Conservation (phyloP, 2,113 vertebrate genomes). For the Protobothrops flavoviridis region DNA sequence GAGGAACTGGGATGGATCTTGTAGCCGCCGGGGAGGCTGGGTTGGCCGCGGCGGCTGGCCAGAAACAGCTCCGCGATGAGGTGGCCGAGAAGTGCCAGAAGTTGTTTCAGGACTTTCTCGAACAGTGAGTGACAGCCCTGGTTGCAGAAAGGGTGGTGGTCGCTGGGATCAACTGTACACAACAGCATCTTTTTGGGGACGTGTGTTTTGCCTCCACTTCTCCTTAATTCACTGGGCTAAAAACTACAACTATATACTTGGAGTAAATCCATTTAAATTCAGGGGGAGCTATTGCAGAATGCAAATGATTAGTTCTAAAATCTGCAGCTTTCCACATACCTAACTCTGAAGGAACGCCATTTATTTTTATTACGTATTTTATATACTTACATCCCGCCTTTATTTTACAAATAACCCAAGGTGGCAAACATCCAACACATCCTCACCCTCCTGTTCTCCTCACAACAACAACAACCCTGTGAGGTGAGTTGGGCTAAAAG, state of each 20-base stretch:
- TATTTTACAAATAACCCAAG: neutral
- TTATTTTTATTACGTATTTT: neutral
- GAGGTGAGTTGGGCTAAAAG: neutral
- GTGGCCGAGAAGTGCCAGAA: slow-evolving; percentile 98
- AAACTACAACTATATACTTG: neutral
- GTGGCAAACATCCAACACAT: neutral
- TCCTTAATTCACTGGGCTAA: no score
- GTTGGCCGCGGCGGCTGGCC: slow-evolving; percentile 71
- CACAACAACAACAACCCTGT: neutral
- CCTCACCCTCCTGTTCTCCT: neutral
- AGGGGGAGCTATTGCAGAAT: neutral
- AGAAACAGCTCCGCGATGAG: slow-evolving; percentile 86
- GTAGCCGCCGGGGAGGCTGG: slow-evolving; percentile 51
- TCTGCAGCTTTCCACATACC: neutral
- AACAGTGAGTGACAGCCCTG: slow-evolving; percentile 83
- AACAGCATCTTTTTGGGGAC: neutral
- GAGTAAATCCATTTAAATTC: neutral
- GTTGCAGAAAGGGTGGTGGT: neutral
- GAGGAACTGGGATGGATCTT: slow-evolving; percentile 53
- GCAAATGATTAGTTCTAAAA: neutral
- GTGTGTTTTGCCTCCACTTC: neutral
- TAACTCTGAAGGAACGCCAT: neutral
- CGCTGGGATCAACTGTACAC: neutral
- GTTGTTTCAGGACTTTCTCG: slow-evolving; percentile 94
- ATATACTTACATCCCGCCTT: neutral